These are phyloP conservation scores for Stramonita haemastoma DNA, from an alignment of 2,888 invertebrate species.

Conservation along the genomic window DNA sequence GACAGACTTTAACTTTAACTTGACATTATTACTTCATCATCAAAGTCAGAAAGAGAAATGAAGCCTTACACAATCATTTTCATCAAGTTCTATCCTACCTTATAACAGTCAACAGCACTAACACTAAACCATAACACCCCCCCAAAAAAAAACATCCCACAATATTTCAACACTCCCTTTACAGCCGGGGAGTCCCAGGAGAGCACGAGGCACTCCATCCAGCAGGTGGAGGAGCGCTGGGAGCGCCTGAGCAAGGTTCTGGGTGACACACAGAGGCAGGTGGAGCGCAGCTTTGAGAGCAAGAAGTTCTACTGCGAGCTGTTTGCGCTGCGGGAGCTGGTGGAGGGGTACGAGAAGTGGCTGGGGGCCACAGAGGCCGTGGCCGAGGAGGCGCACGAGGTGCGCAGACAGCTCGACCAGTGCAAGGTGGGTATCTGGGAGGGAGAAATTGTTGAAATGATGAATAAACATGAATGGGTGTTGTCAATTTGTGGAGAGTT, in stretches of 20 bases:
- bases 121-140: too few relatives aligned
- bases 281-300: conserved; percentile 81
- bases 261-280: conserved; percentile 79
- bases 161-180: background rate
- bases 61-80: too few relatives aligned
- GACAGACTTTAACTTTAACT: too few relatives aligned
- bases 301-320: conserved; percentile 81
- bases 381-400: conserved; percentile 73
- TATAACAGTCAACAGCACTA: too few relatives aligned
- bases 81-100: too few relatives aligned
- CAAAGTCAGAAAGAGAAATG: too few relatives aligned
- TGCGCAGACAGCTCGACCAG: conserved; percentile 76
- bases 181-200: conserved; percentile 79
- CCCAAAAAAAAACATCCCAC: too few relatives aligned
- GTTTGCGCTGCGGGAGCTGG: conserved; percentile 79
- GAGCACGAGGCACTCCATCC: conserved; percentile 79
- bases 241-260: conserved; percentile 80
- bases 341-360: conserved; percentile 82
- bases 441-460: too few relatives aligned
- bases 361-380: conserved; percentile 73
- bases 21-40: too few relatives aligned
- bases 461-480: too few relatives aligned
- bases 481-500: too few relatives aligned
- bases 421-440: conserved; percentile 70
- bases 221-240: conserved; percentile 81